Evolutionary conservation across 2,113 vertebrate species (phyloP).

Genomic region (Solenodon paradoxus): DNA sequence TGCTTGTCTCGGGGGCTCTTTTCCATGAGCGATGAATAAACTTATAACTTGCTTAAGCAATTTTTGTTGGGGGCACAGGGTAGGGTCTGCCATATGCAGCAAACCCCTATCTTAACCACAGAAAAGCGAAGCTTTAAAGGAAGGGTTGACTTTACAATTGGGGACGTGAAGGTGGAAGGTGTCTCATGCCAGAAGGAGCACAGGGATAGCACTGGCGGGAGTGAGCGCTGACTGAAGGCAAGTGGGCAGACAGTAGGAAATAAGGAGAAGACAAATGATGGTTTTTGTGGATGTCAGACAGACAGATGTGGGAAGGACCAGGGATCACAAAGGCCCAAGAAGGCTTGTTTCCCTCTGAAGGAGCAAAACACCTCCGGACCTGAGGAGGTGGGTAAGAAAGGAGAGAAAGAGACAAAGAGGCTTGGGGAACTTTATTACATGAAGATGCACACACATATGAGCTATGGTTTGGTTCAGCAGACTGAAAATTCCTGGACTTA

Average conservation of each 20-base stretch:
- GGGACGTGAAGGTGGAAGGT: neutral
- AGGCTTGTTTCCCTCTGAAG: neutral
- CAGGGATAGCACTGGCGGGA: neutral
- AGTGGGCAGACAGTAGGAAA: neutral
- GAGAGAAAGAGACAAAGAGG: neutral
- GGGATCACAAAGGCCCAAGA: neutral
- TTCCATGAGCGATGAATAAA: neutral
- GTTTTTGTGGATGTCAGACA: neutral
- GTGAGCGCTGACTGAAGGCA: neutral
- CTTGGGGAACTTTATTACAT: neutral
- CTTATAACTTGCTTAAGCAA: neutral
- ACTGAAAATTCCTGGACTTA: neutral
- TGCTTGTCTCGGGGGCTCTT: neutral
- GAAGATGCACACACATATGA: neutral
- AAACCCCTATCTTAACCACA: neutral
- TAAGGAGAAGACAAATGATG: neutral
- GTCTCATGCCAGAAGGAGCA: neutral
- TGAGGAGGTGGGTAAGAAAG: neutral
- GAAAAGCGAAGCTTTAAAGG: constrained; percentile 5
- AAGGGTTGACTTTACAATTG: neutral
- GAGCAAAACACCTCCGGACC: neutral
- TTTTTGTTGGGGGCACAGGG: too few species aligned
- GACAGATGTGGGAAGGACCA: neutral
- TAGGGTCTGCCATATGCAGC: neutral
- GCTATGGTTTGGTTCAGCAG: neutral